Evolutionary conservation across 2,113 vertebrate genomes (phyloP).

Genomic region (Xiphorhynchus elegans): DNA sequence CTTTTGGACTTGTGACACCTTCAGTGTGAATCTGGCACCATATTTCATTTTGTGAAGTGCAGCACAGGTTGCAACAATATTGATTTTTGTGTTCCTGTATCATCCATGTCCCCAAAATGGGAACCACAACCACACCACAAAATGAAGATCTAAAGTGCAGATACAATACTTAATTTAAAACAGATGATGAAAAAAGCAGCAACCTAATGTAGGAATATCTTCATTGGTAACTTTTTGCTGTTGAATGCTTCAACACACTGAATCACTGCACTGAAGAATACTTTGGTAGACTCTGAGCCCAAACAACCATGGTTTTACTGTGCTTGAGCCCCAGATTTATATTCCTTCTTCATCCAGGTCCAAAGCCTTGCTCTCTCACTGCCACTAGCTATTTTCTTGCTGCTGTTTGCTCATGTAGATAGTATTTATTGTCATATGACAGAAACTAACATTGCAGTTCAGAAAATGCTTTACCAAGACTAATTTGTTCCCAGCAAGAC

Average conservation of each 20-base stretch:
- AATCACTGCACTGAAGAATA: not conserved
- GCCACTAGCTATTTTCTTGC: not conserved
- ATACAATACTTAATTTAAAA: not conserved
- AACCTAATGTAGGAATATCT: not conserved
- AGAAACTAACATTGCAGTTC: not conserved
- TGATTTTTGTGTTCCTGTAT: not conserved
- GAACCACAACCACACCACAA: not conserved
- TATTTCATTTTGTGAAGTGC: not conserved
- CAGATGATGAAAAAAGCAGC: not conserved
- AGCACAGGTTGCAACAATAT: not conserved
- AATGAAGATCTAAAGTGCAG: not conserved
- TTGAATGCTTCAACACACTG: not conserved
- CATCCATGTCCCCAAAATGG: not conserved
- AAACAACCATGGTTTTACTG: not conserved
- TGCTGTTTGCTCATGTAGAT: not conserved
- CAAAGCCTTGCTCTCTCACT: not conserved
- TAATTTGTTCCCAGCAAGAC: conserved; percentile 46
- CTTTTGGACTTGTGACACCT: not conserved
- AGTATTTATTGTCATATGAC: conserved; percentile 1
- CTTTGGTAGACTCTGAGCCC: not conserved
- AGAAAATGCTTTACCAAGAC: not conserved
- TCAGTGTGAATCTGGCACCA: not conserved
- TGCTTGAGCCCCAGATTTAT: not conserved
- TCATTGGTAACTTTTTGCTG: accelerated
- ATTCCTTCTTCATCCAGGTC: not conserved